phyloP scores from a whole-genome alignment of 2,113 vertebrate species.

The Macroglossus sobrinus region DNA sequence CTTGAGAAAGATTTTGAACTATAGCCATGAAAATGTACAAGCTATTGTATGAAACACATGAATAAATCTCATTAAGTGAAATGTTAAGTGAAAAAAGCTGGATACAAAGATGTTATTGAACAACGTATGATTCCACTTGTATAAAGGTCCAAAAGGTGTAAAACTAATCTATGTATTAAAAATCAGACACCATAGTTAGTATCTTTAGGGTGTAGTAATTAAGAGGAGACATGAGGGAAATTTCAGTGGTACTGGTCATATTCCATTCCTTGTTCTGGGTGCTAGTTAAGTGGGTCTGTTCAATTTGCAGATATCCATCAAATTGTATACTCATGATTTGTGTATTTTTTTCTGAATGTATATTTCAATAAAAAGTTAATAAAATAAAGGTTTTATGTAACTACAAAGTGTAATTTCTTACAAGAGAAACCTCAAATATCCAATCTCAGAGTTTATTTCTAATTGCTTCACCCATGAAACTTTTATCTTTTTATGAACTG shows the following conservation, averaged over 20 bases:
- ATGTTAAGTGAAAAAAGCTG: conserved; percentile 22
- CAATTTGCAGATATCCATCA: not conserved
- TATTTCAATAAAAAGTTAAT: not conserved
- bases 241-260: not conserved
- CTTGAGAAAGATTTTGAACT: conserved; percentile 36
- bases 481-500: not conserved
- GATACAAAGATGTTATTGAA: not conserved
- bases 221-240: not conserved
- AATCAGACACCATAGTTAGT: not conserved
- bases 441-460: conserved; percentile 38
- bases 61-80: conserved; percentile 1
- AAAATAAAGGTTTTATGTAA: conserved; percentile 9
- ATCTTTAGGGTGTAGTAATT: not conserved
- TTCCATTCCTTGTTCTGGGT: not conserved
- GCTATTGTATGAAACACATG: not conserved
- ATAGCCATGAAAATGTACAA: conserved; percentile 17
- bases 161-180: conserved; percentile 7
- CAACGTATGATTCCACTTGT: not conserved
- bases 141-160: not conserved
- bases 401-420: not conserved
- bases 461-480: not conserved
- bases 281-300: not conserved
- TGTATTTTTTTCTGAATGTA: not conserved
- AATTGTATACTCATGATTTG: not conserved
- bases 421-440: not conserved